These are phyloP conservation scores for Cephus rjabovi DNA, from an alignment of 2,888 invertebrate genomes.

Conservation along the genomic window DNA sequence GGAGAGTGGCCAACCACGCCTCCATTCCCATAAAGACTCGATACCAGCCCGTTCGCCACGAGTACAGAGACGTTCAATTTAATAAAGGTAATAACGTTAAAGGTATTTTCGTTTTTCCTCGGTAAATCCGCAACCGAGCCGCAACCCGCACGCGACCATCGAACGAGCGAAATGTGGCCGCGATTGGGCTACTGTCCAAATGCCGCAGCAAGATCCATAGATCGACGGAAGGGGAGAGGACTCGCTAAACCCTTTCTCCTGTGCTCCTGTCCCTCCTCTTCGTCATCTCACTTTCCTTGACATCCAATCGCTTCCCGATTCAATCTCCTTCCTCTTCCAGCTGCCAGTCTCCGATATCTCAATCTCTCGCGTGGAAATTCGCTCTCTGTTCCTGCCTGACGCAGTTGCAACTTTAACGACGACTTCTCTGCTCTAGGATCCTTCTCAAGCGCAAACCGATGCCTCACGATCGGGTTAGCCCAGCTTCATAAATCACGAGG, in stretches of 20 bases:
- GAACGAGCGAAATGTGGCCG: constrained; percentile 55
- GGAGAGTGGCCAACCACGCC: constrained; percentile 57
- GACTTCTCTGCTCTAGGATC: too few relatives aligned
- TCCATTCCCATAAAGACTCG: constrained; percentile 29
- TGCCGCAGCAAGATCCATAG: constrained; percentile 30
- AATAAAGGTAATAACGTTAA: constrained; percentile 65
- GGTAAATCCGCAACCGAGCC: constrained; percentile 37
- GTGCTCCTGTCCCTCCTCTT: too few relatives aligned
- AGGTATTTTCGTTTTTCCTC: constrained; percentile 58
- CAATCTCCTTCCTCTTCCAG: too few relatives aligned
- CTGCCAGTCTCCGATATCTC: too few relatives aligned
- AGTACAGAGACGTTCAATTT: constrained; percentile 55
- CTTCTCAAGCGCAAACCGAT: too few relatives aligned
- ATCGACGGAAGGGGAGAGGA: neutral
- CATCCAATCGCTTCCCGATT: constrained; percentile 24
- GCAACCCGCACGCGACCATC: constrained; percentile 42
- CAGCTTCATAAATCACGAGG: too few relatives aligned
- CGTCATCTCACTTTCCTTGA: constrained; percentile 3
- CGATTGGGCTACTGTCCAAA: constrained; percentile 64
- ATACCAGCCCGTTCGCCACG: constrained; percentile 5
- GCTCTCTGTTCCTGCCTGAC: too few relatives aligned
- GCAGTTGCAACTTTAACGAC: too few relatives aligned
- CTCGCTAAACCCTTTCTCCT: neutral
- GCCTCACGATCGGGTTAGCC: too few relatives aligned
- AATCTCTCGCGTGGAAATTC: too few relatives aligned